Conservation (phyloP, 2,888 invertebrate species). For the Poecilus cupreus region DNA sequence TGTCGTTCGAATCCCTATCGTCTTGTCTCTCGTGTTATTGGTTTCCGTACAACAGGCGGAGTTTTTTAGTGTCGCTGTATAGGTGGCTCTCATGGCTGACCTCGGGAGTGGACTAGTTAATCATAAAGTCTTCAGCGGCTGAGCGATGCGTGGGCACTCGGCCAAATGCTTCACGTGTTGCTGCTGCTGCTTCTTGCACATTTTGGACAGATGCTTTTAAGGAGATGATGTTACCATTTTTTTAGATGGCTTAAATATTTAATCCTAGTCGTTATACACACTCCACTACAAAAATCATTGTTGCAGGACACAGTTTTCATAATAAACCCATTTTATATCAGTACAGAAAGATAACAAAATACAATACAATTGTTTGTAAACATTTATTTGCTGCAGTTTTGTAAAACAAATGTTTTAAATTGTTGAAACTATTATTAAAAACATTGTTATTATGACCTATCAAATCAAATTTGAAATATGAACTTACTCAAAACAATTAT, state of each 20-base stretch:
- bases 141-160: slow-evolving; percentile 32
- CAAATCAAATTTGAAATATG: too few species aligned
- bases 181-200: slow-evolving; percentile 14
- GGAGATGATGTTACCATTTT: slow-evolving; percentile 29
- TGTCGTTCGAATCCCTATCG: not conserved
- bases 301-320: too few species aligned
- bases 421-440: too few species aligned
- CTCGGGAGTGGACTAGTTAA: slow-evolving; percentile 33
- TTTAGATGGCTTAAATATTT: slow-evolving; percentile 1
- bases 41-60: slow-evolving; percentile 36
- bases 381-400: too few species aligned
- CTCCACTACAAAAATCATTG: not conserved
- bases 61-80: slow-evolving; percentile 43
- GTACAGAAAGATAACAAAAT: too few species aligned
- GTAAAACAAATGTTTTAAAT: too few species aligned
- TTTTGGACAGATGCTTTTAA: slow-evolving; percentile 41
- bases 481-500: too few species aligned
- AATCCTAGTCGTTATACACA: slow-evolving; percentile 13
- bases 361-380: too few species aligned
- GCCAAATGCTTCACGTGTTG: slow-evolving; percentile 43
- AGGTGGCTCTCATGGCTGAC: slow-evolving; percentile 26
- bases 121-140: slow-evolving; percentile 43
- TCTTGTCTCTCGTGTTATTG: slow-evolving; percentile 37
- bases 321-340: too few species aligned
- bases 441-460: too few species aligned